Percentiles rank a stretch among this genome's conserved stretches.
Conservation (phyloP, 2,888 invertebrate species). For the Hermodice carunculata region DNA sequence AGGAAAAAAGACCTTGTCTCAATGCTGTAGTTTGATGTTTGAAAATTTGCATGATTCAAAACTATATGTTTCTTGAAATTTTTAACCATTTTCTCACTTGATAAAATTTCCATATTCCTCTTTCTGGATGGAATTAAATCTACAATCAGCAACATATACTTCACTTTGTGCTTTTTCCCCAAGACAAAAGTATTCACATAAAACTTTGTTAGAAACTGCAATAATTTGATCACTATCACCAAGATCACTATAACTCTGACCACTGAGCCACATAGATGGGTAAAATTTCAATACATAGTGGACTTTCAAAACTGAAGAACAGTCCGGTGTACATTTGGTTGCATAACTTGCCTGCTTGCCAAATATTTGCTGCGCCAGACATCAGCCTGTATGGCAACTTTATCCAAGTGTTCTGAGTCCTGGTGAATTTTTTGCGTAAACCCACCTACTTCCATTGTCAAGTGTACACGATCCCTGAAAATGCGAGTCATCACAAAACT, state of each 20-base stretch:
- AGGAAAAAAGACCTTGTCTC: slow-evolving; percentile 40
- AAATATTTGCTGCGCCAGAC: slow-evolving; percentile 97
- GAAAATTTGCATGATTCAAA: background rate
- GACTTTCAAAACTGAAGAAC: too few relatives aligned
- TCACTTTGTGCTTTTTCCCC: too few relatives aligned
- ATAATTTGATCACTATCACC: too few relatives aligned
- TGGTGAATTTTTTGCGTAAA: slow-evolving; percentile 81
- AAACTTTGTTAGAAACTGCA: background rate
- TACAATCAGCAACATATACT: too few relatives aligned
- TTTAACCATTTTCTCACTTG: background rate
- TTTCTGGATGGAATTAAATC: too few relatives aligned
- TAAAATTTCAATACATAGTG: too few relatives aligned
- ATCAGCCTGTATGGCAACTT: slow-evolving; percentile 93
- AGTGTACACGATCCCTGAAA: slow-evolving; percentile 82
- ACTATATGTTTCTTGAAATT: background rate
- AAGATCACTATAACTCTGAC: too few relatives aligned
- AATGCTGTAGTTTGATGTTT: background rate
- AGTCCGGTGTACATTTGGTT: too few relatives aligned
- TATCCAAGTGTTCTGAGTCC: slow-evolving; percentile 92
- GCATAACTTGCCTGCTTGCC: slow-evolving; percentile 86
- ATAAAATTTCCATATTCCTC: too few relatives aligned
- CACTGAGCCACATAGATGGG: too few relatives aligned
- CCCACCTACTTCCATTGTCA: slow-evolving; percentile 86
- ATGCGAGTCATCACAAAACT: too few relatives aligned
- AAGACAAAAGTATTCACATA: background rate